These are phyloP conservation scores for Enteromius anoplus DNA, from an alignment of 2,797 vertebrate species.

Conservation along the genomic window DNA sequence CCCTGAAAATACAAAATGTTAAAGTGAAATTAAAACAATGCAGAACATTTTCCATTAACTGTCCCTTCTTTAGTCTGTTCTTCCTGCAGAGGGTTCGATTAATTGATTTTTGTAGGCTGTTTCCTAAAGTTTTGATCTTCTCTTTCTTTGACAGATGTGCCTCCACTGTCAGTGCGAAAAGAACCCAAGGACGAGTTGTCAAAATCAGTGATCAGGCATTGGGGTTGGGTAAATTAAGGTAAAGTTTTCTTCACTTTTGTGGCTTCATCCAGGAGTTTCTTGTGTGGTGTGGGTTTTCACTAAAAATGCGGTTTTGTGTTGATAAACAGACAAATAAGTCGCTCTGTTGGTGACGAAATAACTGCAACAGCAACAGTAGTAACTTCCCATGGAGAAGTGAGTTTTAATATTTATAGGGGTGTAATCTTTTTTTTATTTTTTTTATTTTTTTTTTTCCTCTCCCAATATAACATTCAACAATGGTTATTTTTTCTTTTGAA, in stretches of 20 bases:
- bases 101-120: slow-evolving; percentile 24
- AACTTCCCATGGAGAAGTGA: slow-evolving; percentile 81
- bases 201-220: slow-evolving; percentile 49
- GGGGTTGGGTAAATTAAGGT: slow-evolving; percentile 64
- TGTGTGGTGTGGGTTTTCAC: slow-evolving; percentile 62
- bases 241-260: not conserved
- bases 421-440: too few species aligned
- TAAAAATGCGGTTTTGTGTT: not conserved
- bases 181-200: slow-evolving; percentile 53
- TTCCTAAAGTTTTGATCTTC: not conserved
- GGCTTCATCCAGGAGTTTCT: not conserved
- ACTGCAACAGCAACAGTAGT: slow-evolving; percentile 77
- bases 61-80: not conserved
- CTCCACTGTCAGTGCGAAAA: slow-evolving; percentile 49
- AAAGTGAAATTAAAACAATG: not conserved
- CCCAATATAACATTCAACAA: not conserved
- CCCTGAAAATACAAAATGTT: not conserved
- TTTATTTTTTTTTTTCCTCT: too few species aligned
- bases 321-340: slow-evolving; percentile 57
- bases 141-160: slow-evolving; percentile 13
- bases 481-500: slow-evolving; percentile 45
- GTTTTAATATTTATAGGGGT: too few species aligned
- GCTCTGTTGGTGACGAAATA: slow-evolving; percentile 60
- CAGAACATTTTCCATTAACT: not conserved
- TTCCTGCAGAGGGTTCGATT: not conserved